Evolutionary conservation across 2,113 vertebrate species (phyloP).

Genomic region (Rhinoderma darwinii): DNA sequence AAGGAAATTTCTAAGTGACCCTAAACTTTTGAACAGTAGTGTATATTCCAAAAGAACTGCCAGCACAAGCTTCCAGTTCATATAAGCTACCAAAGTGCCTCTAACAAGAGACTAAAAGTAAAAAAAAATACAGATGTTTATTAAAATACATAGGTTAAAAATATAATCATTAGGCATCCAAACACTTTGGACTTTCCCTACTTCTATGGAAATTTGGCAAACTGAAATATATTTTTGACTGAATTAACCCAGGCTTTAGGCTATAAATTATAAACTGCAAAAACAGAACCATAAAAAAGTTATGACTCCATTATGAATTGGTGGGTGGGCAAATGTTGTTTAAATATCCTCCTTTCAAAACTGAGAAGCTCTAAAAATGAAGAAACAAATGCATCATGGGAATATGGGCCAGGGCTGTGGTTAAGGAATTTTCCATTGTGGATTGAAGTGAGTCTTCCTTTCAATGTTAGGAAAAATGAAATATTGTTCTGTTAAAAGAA

Average conservation of each 20-base stretch:
- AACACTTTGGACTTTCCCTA: not conserved
- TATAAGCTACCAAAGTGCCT: not conserved
- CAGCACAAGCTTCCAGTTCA: not conserved
- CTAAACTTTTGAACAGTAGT: no score
- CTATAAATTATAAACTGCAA: conserved; percentile 27
- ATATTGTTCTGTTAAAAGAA: not conserved
- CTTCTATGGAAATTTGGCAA: conserved; percentile 1
- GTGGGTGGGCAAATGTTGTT: conserved; percentile 33
- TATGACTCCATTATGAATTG: not conserved
- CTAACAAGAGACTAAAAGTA: not conserved
- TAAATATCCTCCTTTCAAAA: conserved; percentile 19
- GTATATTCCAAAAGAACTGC: not conserved
- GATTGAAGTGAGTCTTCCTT: not conserved
- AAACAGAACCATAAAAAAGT: conserved; percentile 29
- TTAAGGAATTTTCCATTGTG: conserved; percentile 13
- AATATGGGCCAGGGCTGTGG: not conserved
- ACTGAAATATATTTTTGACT: conserved; percentile 14
- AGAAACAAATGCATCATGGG: not conserved
- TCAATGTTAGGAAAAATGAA: not conserved
- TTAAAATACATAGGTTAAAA: not conserved
- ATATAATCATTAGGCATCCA: conserved; percentile 5
- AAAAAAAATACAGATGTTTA: not conserved
- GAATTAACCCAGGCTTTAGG: conserved; percentile 11
- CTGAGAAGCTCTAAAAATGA: not conserved
- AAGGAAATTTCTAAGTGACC: no score